These are phyloP conservation scores for Cotesia typhae DNA, from an alignment of 1,140 invertebrate species.

Conservation along the genomic window DNA sequence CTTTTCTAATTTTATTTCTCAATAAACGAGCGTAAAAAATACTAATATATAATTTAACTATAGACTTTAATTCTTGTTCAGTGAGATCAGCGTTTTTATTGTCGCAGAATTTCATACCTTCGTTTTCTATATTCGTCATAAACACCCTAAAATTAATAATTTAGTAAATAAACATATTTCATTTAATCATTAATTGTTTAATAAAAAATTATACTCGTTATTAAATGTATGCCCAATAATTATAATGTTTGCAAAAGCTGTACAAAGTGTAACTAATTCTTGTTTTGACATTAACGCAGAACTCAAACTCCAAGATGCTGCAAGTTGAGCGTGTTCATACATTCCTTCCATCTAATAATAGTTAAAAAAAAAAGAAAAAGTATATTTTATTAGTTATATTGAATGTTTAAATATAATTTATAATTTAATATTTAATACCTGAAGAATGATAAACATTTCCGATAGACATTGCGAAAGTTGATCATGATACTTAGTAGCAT, in stretches of 20 bases:
- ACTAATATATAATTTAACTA: conserved; percentile 61
- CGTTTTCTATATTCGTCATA: conserved; percentile 49
- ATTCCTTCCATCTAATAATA: conserved; percentile 52
- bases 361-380: neutral
- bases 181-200: conserved; percentile 7
- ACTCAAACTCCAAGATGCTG: conserved; percentile 68
- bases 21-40: conserved; percentile 64
- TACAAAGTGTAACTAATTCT: conserved; percentile 66
- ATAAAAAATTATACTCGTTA: conserved; percentile 40
- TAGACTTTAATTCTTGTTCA: conserved; percentile 59
- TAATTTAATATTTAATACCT: conserved; percentile 46
- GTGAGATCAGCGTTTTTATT: conserved; percentile 57
- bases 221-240: conserved; percentile 46
- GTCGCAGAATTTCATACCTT: conserved; percentile 59
- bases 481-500: conserved; percentile 57
- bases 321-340: conserved; percentile 63
- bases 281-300: conserved; percentile 61
- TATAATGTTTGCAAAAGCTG: conserved; percentile 67
- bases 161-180: conserved; percentile 30
- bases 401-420: conserved; percentile 16
- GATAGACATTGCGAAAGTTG: conserved; percentile 64
- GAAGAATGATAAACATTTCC: conserved; percentile 62
- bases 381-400: neutral
- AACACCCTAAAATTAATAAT: conserved; percentile 33
- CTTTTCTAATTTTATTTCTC: conserved; percentile 54